Base-by-base conservation (phyloP, 2,797 vertebrate species). In the Sebastolobus altivelis region DNA sequence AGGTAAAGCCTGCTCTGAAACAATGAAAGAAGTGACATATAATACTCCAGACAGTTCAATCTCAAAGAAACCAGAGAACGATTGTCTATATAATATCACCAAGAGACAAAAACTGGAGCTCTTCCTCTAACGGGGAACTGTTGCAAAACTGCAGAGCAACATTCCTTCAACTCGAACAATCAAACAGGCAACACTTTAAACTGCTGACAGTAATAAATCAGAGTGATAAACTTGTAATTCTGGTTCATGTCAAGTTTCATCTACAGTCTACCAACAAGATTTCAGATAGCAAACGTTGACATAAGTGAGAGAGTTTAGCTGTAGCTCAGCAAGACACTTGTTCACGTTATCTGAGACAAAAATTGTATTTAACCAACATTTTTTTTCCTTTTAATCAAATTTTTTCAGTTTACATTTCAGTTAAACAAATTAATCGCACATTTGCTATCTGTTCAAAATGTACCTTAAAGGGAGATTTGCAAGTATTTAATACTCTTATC, bases 151-250 rank as follows among this genome's bases (percentile, higher is more conserved):
- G 18, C 38, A 72, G 38, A 16, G 6, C 54, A 14, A 29, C 54
- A 70, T 70, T 70, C 68, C 68, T 71, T 16, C 18, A 59, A 22
- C 22, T 35, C 14, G 8, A 3, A 12, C 46, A 72, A 59, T 59
- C 38, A 71, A 70, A 27, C 22, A 65, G 18, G 35, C 25, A 56
- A 70, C n/a, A 54, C 22, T 67, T 75, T 40, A 65, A 62, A 75
- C 52, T 68, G 29, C 63, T 56, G 9, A 73, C 59, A 37, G 72
- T 38, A 71, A 77, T 83, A 75, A 40, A 89, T 77, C 69, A 68
- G 35, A 76, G 27, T 7, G 38, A 58, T 9, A 16, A 14, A 10
- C 25, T 29, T 58, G 40, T 55, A 52, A 58, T 83, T n/a, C 65
- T 68, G 54, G 46, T 61, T 56, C 13, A 61, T 65, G 31, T 80